phyloP scores from a whole-genome alignment of 2,113 vertebrate species.

The Polypterus senegalus region DNA sequence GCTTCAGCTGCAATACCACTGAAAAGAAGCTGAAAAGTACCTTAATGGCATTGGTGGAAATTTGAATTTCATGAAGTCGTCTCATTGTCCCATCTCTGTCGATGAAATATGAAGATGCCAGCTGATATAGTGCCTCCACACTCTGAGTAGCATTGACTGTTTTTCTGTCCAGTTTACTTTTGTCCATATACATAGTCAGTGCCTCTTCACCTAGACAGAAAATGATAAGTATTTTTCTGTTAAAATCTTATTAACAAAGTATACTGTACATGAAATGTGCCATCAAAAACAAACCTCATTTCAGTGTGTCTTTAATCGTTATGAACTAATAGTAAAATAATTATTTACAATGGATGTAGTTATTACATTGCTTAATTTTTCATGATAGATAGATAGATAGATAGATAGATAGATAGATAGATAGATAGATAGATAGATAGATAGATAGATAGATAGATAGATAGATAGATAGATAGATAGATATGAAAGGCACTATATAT shows the following conservation, averaged over 20 bases:
- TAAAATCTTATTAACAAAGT: conserved; percentile 4
- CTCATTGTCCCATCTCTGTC: conserved; percentile 96
- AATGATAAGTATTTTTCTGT: conserved; percentile 3
- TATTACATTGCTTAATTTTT: too few relatives aligned
- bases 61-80: conserved; percentile 96
- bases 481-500: too few relatives aligned
- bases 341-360: too few relatives aligned
- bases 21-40: conserved; percentile 43
- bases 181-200: conserved; percentile 97
- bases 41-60: conserved; percentile 96
- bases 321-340: too few relatives aligned
- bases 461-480: background rate
- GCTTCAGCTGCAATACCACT: background rate
- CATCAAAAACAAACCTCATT: conserved; percentile 21
- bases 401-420: background rate
- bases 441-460: background rate
- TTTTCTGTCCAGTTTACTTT: conserved; percentile 86
- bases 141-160: conserved; percentile 83
- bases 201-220: conserved; percentile 79
- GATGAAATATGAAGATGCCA: conserved; percentile 95
- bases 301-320: background rate
- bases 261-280: conserved; percentile 15
- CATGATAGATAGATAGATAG: background rate
- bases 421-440: conserved; percentile 1
- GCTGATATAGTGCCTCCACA: conserved; percentile 90